Evolutionary conservation across 1,140 invertebrate species (phyloP).

Genomic region (Procambarus clarkii): DNA sequence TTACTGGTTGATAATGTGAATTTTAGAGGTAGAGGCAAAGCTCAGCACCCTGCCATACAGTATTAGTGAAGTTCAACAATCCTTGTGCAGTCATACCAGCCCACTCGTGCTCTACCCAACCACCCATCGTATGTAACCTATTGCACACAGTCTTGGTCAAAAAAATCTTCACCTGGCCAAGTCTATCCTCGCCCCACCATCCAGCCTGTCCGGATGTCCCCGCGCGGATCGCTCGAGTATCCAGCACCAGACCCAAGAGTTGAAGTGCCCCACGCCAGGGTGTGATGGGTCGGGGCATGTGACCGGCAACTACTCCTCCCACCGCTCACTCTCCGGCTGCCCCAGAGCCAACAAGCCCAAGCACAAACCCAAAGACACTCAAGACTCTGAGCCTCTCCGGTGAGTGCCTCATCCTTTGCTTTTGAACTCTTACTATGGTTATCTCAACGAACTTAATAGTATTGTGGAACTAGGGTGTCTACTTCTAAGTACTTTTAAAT

Average conservation of each 20-base stretch:
- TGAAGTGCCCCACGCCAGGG: slow-evolving; percentile 95
- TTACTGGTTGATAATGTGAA: not conserved
- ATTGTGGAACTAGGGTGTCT: slow-evolving; percentile 47
- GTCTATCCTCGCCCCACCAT: slow-evolving; percentile 80
- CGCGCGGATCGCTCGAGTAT: slow-evolving; percentile 94
- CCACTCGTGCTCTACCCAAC: slow-evolving; percentile 39
- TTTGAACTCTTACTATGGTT: not conserved
- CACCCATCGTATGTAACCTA: slow-evolving; percentile 60
- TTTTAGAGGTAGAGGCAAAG: not conserved
- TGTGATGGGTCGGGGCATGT: slow-evolving; percentile 97
- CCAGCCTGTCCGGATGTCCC: slow-evolving; percentile 86
- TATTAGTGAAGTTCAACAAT: slow-evolving; percentile 31
- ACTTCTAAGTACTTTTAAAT: not conserved
- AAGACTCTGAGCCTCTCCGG: slow-evolving; percentile 79
- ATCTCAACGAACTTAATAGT: slow-evolving; percentile 27
- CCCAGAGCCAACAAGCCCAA: slow-evolving; percentile 93
- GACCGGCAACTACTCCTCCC: slow-evolving; percentile 96
- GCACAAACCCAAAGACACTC: slow-evolving; percentile 89
- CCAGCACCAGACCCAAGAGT: slow-evolving; percentile 91
- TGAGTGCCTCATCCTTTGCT: slow-evolving; percentile 18
- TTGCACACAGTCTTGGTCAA: slow-evolving; percentile 64
- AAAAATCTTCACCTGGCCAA: slow-evolving; percentile 66
- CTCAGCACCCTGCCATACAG: slow-evolving; percentile 9
- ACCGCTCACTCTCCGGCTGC: slow-evolving; percentile 88
- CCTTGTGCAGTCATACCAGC: slow-evolving; percentile 41